Conservation (phyloP, 2,888 invertebrate species). For the Alloplasta piceator region DNA sequence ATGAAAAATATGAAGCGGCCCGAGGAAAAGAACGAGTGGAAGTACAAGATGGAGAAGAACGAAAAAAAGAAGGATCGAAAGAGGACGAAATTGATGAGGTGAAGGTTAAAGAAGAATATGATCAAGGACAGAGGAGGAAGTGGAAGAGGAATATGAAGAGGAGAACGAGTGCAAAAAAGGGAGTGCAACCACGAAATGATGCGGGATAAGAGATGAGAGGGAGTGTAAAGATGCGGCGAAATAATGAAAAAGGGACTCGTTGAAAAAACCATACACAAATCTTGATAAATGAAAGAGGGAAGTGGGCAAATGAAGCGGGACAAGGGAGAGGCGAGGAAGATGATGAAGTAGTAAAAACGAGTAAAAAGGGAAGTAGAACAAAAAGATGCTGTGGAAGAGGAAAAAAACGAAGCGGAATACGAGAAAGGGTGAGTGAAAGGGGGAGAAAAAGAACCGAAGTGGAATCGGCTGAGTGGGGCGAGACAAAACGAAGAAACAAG, state of each 20-base stretch:
- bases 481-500: not conserved
- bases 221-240: conserved; percentile 74
- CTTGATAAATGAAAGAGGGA: too few species aligned
- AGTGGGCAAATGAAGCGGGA: too few species aligned
- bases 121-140: conserved; percentile 55
- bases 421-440: conserved; percentile 21
- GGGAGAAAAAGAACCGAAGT: not conserved
- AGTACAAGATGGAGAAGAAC: conserved; percentile 31
- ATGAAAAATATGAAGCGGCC: conserved; percentile 5
- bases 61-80: conserved; percentile 1
- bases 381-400: too few species aligned
- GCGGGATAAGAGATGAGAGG: too few species aligned
- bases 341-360: too few species aligned
- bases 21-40: not conserved
- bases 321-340: too few species aligned
- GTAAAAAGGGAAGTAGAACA: too few species aligned
- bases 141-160: too few species aligned
- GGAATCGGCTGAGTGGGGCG: not conserved
- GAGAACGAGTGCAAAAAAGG: too few species aligned
- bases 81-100: conserved; percentile 54
- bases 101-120: conserved; percentile 73
- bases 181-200: too few species aligned
- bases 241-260: conserved; percentile 14
- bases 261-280: not conserved
- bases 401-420: not conserved